Evolutionary conservation across 1,140 invertebrate species (phyloP).

Genomic region (Panulirus ornatus): DNA sequence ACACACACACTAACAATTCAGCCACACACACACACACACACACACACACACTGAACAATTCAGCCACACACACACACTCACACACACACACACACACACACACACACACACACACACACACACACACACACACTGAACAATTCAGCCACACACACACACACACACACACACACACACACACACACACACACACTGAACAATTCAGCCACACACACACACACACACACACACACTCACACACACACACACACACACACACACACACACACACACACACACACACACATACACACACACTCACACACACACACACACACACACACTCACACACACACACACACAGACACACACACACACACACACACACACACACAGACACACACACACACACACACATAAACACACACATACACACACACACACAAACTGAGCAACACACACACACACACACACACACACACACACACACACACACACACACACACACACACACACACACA

Average conservation of each 20-base stretch:
- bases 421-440: too few species aligned
- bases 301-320: neutral
- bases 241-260: neutral
- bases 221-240: too few species aligned
- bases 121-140: too few species aligned
- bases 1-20: too few species aligned
- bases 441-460: neutral
- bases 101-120: too few species aligned
- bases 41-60: too few species aligned
- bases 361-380: neutral
- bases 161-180: neutral
- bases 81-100: too few species aligned
- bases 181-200: neutral
- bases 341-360: neutral
- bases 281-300: neutral
- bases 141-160: too few species aligned
- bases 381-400: neutral
- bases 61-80: too few species aligned
- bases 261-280: neutral
- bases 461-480: neutral
- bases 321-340: neutral
- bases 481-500: neutral
- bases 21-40: too few species aligned
- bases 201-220: neutral
- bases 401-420: neutral